Base-by-base conservation (phyloP, 2,797 vertebrate species). In the Lepilemur ruficaudatus region DNA sequence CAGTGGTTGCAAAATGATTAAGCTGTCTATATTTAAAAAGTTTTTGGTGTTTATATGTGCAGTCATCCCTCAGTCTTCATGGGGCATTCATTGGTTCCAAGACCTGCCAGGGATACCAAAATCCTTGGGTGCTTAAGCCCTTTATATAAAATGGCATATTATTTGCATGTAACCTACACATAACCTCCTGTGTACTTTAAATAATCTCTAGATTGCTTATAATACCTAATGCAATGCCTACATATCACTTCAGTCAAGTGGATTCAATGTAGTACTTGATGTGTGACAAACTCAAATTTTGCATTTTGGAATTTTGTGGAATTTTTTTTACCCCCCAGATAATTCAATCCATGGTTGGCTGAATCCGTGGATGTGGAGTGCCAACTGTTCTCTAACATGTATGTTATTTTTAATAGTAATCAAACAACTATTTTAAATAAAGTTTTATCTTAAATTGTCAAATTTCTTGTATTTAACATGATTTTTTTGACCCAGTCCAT, bases 1-100 rank as follows among this genome's bases (percentile, higher is more conserved):
- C 25, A 83, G 1, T 65, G 38, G 20, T 61, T 96, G 41, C 18
- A 93, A 79, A 94, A 75, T 91, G 48, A 83, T 93, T 95, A 57
- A 90, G 67, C 15, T 5, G 3, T 79, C 30, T 76, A 1, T 50
- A 46, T 84, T 91, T 73, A 25, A 63, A 67, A 89, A 67, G 14
- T 28, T 86, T 95, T 93, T 94, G 65, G 25, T 85, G 48, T 84
- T 72, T 52, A 52, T 50, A 7, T 52, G n/a, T 52, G 48, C 43
- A n/a, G 30, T 76, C 73, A 76, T 76, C 73, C 30, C 17, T 50
- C 20, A 20, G 73, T 76, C 20, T 50, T 5, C 32, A 46, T n/a
- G 43, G 32, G 30, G 32, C 23, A 12, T 59, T 63, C 17, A 1
- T 76, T 50, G 0, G 5, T 76, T 50, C 43, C 11, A 50, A 18